These are phyloP conservation scores for Mesorhabditis spiculigera DNA, from an alignment of 2,888 invertebrate genomes.

Conservation along the genomic window DNA sequence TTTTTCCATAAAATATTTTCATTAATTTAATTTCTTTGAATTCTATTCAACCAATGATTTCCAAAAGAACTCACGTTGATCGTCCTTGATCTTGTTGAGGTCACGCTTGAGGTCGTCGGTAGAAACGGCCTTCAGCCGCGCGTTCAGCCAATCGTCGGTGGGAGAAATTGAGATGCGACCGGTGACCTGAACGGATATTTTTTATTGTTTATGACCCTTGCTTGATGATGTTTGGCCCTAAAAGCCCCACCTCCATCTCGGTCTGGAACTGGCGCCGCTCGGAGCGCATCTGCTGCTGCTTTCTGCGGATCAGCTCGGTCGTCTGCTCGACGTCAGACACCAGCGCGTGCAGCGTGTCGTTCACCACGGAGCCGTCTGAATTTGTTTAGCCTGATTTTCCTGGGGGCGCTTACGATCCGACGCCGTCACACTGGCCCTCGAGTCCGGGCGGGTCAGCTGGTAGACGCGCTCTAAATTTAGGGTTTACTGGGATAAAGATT, in stretches of 20 bases:
- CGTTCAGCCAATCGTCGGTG: conserved; percentile 51
- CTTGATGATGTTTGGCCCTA: not conserved
- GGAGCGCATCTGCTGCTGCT: conserved; percentile 45
- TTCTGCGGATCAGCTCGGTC: conserved; percentile 50
- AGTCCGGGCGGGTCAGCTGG: not conserved
- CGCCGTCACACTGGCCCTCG: not conserved
- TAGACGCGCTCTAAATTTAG: not conserved
- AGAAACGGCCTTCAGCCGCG: conserved; percentile 47
- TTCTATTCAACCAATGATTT: too few relatives aligned
- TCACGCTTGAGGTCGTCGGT: conserved; percentile 52
- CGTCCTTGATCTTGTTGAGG: conserved; percentile 46
- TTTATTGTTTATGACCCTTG: not conserved
- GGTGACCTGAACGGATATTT: conserved; percentile 22
- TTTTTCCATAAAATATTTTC: too few relatives aligned
- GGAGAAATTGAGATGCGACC: conserved; percentile 51
- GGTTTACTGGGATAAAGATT: too few relatives aligned
- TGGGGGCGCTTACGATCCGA: not conserved
- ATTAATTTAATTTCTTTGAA: too few relatives aligned
- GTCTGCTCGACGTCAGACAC: conserved; percentile 53
- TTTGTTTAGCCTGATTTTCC: not conserved
- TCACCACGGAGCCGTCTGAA: conserved; percentile 50
- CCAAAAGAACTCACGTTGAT: conserved; percentile 32
- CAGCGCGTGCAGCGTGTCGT: conserved; percentile 47
- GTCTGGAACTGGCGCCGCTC: conserved; percentile 52
- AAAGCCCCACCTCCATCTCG: conserved; percentile 44